Evolutionary conservation across 1,140 invertebrate genomes (phyloP).

Genomic region (Mactra quadrangularis): DNA sequence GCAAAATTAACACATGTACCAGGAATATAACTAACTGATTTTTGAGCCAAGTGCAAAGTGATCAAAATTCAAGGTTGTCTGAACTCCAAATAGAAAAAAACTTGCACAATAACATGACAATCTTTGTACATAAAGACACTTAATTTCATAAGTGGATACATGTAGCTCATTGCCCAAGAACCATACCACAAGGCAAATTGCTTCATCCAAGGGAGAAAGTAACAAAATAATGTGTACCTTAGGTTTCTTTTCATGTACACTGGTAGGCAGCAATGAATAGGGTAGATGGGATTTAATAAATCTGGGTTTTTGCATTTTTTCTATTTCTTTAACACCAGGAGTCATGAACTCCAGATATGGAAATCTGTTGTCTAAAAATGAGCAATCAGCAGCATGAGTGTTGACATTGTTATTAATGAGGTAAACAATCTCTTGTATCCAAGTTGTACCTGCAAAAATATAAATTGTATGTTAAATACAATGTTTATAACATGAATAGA

Average conservation of each 20-base stretch:
- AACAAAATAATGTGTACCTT: conserved; percentile 84
- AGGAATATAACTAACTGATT: too few relatives aligned
- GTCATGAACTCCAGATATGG: conserved; percentile 84
- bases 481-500: neutral
- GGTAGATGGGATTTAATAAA: conserved; percentile 85
- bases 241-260: conserved; percentile 83
- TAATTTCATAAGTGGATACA: too few relatives aligned
- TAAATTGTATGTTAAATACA: too few relatives aligned
- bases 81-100: too few relatives aligned
- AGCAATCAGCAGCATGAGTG: conserved; percentile 77
- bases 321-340: conserved; percentile 82
- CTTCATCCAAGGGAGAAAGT: too few relatives aligned
- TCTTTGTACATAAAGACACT: too few relatives aligned
- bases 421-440: conserved; percentile 85
- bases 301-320: conserved; percentile 76
- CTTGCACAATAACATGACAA: too few relatives aligned
- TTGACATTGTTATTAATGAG: conserved; percentile 82
- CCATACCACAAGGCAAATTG: too few relatives aligned
- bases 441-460: conserved; percentile 84
- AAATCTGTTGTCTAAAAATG: conserved; percentile 84
- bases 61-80: too few relatives aligned
- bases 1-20: too few relatives aligned
- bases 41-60: too few relatives aligned
- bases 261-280: conserved; percentile 81
- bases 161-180: too few relatives aligned